These are phyloP conservation scores for Cranoglanis bouderius DNA, from an alignment of 2,113 vertebrate species.

Conservation along the genomic window DNA sequence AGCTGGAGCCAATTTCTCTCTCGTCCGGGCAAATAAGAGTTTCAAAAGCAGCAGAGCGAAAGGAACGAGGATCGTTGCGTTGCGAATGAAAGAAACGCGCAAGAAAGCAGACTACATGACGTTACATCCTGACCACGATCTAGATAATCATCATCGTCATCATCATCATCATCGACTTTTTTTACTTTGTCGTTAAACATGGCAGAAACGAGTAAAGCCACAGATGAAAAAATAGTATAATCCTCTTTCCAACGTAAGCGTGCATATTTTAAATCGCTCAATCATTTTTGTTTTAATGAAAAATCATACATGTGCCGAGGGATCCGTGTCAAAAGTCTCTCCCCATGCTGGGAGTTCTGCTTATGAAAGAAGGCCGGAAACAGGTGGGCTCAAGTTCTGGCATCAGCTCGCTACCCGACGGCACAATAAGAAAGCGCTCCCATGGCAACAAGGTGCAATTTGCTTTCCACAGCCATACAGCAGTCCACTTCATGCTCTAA, in stretches of 20 bases:
- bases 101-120: not conserved
- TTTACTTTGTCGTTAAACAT: not conserved
- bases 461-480: conserved; percentile 62
- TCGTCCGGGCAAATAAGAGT: not conserved
- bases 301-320: conserved; percentile 9
- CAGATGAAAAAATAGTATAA: not conserved
- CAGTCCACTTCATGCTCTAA: conserved; percentile 73
- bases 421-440: conserved; percentile 67
- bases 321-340: conserved; percentile 39
- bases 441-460: conserved; percentile 73
- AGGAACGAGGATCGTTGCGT: not conserved
- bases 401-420: conserved; percentile 57
- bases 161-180: not conserved
- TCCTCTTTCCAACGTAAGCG: not conserved
- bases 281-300: not conserved
- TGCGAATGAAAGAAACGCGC: not conserved
- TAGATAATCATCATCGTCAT: not conserved
- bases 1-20: conserved; percentile 16
- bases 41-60: not conserved
- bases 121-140: not conserved
- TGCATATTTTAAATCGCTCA: conserved; percentile 8
- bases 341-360: conserved; percentile 40
- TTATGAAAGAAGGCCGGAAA: conserved; percentile 60
- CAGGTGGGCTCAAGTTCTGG: conserved; percentile 70
- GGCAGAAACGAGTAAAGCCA: not conserved